Base-by-base conservation (phyloP, 2,113 vertebrate genomes). In the Sporophila hypoxantha region DNA sequence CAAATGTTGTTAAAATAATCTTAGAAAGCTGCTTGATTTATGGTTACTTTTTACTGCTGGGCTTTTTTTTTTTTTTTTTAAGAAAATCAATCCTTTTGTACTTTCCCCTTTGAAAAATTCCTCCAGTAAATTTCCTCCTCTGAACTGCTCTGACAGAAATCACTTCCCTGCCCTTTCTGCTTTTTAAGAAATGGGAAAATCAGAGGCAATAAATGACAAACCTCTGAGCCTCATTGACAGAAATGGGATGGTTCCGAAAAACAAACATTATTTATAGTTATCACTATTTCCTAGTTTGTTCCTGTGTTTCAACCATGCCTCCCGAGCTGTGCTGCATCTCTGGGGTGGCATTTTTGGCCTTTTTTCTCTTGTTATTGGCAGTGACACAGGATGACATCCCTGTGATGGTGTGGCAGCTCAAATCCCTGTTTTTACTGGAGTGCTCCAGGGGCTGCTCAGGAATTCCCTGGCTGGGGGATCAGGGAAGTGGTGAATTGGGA, bases 281-380 rank as follows among this genome's bases (percentile, higher is more conserved):
- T 22, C 42, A 11, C 10, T 32, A 0, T 30, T 82, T 57, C 64
- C 50, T 46, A 7, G 17, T 46, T 41, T 29, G 4, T 32, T 76
- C 20, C 27, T 4, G 3, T 0, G 53, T 61, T 61, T 26, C 47
- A 65, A 29, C 7, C 1, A 0, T 17, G 25, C 12, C 34, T 82
- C 71, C 50, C 76, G 55, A 87, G 46, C 59, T 34, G 21, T 39
- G 49, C 17, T n/a, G 1, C n/a, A n/a, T n/a, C n/a, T 44, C 6
- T 36, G 55, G 59, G 22, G 14, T 17, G 55, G 30, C 14, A 23
- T 39, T 60, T 65, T 47, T 0, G 10, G 18, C n/a, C 55, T 75
- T 57, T 56, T 59, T 41, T 27, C 49, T 46, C 3, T 0, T 6
- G 8, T 9, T 23, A 3, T 14, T 25, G 73, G 34, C 61, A 46